Evolutionary conservation across 2,797 vertebrate genomes (phyloP), one percentile per base, ranked within the genome.

Genomic region (Anguilla megastoma): DNA sequence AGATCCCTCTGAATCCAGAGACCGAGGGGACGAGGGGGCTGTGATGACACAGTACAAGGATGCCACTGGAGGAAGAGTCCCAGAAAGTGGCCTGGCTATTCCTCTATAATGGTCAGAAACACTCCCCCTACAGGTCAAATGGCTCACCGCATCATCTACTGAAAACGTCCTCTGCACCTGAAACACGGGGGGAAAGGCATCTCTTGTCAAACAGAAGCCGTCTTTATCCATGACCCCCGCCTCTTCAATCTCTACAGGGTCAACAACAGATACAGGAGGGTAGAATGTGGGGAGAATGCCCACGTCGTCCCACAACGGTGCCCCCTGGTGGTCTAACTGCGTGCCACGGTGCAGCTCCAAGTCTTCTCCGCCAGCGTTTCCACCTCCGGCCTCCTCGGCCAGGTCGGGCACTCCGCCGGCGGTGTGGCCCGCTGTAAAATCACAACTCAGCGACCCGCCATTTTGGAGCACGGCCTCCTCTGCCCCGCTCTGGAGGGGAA

Each of bases 211-310:
- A 1, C 89, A 56, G 87, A 87, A 90, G 85, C 95, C 93, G 3
- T 91, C 90, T 10, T 84, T 41, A 69, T 83, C 89, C 90, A 94
- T 94, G 56, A 88, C 56, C 2, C 89, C 93, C 89, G 88, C 76
- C 90, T 91, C 90, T 30, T 89, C 92, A 86, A 90, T 91, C 91
- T 91, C 90, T 14, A 90, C 87, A 4, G 88, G 14, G 36, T 89
- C 91, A 86, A 92, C 92, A 88, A 96, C 92, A 7, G 96, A 96
- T 56, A 95, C 87, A 7, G 96, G 95, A 87, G 97, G 93, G 85
- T 93, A 27, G 24, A 54, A 45, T 45, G 41, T 45, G 45, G 45
- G 24, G 9, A 50, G 45, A 50, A 63, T 21, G n/a, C n/a, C 27
- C 45, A 52, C 6, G n/a, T 52, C 21, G 1, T 87, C 63, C 54